Evolutionary conservation across 2,797 vertebrate species (phyloP), one percentile per base, ranked within the genome.

Genomic region (Rallus crepitans): DNA sequence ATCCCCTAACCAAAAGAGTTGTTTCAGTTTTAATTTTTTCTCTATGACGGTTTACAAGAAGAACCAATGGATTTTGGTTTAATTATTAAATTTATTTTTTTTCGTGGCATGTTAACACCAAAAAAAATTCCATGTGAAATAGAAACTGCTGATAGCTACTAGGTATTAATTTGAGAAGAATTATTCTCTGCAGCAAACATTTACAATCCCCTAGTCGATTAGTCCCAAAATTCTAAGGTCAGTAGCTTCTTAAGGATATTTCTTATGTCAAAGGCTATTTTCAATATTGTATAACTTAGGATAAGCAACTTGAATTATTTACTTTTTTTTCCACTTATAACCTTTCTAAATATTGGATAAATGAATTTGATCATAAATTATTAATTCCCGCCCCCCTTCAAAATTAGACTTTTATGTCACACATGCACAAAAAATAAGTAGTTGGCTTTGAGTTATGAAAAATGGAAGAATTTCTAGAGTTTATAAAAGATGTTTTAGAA

Each of bases 371-470:
- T 19, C 18, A 59, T 12, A 68, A 81, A 45, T 83, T 52, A 55
- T 64, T 68, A 48, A 6, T 10, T 52, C 10, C 7, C 4, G 0
- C 0, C 0, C 11, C 3, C 1, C 11, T 9, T 31, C 9, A 15
- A n/a, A 59, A 23, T 1, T 83, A 71, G 20, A 33, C 1, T 61
- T 73, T 19, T 65, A 19, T 47, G 21, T 48, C 19, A 61, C 4
- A 47, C 39, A 61, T 17, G 56, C 4, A 47, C 33, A 61, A 63
- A 53, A 69, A 47, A 30, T 37, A 7, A 39, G 8, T 9, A 63
- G 3, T 14, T 87, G 11, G 1, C 13, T 82, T 85, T 85, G 33
- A 55, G 23, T 59, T 57, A 69, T 33, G 17, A 78, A 66, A 89
- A 64, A 59, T 15, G 2, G 19, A 87, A 69, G 3, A 76, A 69